Percentiles rank a stretch among this genome's conserved stretches.
These are phyloP conservation scores for Pachyramphus minor DNA, from an alignment of 2,113 vertebrate genomes.

Conservation along the genomic window DNA sequence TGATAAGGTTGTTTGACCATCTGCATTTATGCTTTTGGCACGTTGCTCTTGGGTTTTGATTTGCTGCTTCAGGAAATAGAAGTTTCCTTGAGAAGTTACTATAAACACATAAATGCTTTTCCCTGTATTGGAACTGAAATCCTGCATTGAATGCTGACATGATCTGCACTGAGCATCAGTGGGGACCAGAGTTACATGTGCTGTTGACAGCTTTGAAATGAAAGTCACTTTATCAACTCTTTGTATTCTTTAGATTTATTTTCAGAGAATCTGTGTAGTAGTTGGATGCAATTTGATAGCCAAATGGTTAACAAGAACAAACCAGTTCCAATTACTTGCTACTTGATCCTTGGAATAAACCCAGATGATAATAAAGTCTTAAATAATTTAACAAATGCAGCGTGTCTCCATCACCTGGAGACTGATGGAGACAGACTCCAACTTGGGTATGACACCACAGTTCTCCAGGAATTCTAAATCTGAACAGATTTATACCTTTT, in stretches of 20 bases:
- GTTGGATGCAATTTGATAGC: neutral
- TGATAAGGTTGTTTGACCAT: neutral
- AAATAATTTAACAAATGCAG: neutral
- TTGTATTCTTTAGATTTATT: neutral
- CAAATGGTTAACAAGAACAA: neutral
- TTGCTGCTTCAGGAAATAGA: neutral
- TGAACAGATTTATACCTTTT: neutral
- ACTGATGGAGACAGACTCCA: neutral
- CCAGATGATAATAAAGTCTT: neutral
- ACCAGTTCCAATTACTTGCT: neutral
- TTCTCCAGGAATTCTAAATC: neutral
- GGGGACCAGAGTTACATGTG: neutral
- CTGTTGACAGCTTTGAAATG: slow-evolving; percentile 3
- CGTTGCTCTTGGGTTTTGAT: neutral
- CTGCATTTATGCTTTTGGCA: neutral
- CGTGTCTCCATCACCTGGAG: neutral
- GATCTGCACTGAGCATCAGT: neutral
- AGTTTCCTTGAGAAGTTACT: neutral
- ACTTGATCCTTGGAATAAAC: slow-evolving; percentile 5
- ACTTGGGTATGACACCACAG: neutral
- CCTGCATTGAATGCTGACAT: neutral
- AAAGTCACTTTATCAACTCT: neutral
- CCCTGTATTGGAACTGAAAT: neutral
- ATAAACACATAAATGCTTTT: neutral
- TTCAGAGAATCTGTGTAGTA: neutral